Conservation (phyloP, 2,888 invertebrate genomes). For the Ctena decussata region DNA sequence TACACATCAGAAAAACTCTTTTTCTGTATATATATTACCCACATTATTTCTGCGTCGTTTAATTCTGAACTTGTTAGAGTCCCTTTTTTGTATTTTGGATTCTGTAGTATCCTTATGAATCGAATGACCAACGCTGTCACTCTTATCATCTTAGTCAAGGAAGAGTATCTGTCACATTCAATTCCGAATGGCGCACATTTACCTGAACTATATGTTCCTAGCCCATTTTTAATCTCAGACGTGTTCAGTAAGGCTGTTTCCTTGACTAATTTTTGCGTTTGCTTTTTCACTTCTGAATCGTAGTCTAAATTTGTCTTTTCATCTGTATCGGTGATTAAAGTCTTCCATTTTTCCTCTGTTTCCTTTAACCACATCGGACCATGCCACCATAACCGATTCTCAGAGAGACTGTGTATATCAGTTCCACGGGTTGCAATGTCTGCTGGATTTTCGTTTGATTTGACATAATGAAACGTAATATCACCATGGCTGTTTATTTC, state of each 20-base stretch:
- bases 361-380: neutral
- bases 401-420: neutral
- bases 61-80: neutral
- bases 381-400: neutral
- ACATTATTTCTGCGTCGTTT: neutral
- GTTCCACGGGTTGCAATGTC: neutral
- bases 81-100: conserved; percentile 1
- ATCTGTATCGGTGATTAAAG: neutral
- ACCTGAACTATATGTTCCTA: neutral
- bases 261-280: neutral
- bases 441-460: neutral
- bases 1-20: conserved; percentile 14
- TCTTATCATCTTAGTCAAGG: neutral
- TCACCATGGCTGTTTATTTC: conserved; percentile 9
- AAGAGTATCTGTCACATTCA: neutral
- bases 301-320: neutral
- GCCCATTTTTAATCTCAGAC: neutral
- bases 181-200: neutral
- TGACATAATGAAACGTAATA: neutral
- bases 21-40: neutral
- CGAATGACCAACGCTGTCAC: conserved; percentile 16
- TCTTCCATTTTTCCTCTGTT: neutral
- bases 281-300: neutral
- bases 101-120: no score
- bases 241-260: neutral